Evolutionary conservation across 2,888 invertebrate genomes (phyloP), one percentile per base, ranked within the genome.

Genomic region (Eumacrocentrus americanus): DNA sequence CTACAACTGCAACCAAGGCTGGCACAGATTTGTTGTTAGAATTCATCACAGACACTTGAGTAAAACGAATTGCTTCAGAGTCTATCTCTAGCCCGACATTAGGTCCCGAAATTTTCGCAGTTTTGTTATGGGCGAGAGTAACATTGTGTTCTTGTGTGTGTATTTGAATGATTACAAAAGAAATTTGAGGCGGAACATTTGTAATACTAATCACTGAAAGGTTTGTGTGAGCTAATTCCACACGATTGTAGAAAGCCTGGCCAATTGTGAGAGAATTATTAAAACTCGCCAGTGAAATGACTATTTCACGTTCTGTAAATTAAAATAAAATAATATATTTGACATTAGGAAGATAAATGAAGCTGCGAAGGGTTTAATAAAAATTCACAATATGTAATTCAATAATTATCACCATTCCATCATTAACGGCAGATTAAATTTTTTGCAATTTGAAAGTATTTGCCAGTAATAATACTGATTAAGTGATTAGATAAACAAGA

Each of bases 131-230:
- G 20, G 86, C 85, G 35, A 90, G 70, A 0, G 84, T 84, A 0
- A 90, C 74, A 75, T 87, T 85, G 60, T 84, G 76, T 11, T 84
- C 67, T 64, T 86, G 85, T 48, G 85, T 83, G 72, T 91, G 91
- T 3, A 84, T 84, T 86, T 91, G 89, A 38, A 89, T 78, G 58
- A 89, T 75, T 14, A 88, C 79, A 71, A 87, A 90, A 1, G 82
- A 80, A 29, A 86, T 75, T 58, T 77, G 76, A 1, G 76, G 66
- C 9, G 84, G 82, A 1, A 85, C 77, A 71, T 85, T 72, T 1
- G 61, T 71, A 29, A 88, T 79, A 61, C 79, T 72, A 1, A 86
- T 74, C 65, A 78, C 67, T 16, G 83, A 67, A 9, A 61, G 67
- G n/a, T 69, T 72, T 14, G 67, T 67, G 3, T 70, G 56, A 23